A percentile compares a stretch with the other conserved stretches of the same genome.
Conservation (phyloP, 2,113 vertebrate genomes). For the Solea senegalensis region DNA sequence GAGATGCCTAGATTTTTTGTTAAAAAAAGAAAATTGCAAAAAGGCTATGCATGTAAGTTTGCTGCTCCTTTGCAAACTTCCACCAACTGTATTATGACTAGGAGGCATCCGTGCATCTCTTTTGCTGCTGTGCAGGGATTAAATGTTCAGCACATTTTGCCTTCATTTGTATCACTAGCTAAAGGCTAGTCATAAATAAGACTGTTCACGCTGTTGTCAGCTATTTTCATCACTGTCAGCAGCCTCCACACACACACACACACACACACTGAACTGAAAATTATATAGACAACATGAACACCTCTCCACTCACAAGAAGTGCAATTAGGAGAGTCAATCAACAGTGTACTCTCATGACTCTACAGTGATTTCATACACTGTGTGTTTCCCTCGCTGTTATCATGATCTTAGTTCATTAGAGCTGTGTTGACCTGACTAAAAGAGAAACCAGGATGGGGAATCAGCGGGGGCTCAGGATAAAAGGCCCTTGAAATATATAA, state of each 20-base stretch:
- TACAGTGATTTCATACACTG: no score
- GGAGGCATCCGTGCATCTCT: background rate
- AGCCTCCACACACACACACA: no score
- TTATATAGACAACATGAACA: conserved; percentile 3
- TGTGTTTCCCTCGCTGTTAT: background rate
- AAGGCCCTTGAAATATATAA: background rate
- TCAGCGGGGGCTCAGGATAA: background rate
- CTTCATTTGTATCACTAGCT: no score
- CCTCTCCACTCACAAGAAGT: background rate
- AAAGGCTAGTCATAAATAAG: no score
- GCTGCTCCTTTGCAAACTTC: background rate
- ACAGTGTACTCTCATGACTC: background rate
- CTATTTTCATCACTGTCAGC: conserved; percentile 8
- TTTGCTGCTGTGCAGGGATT: background rate
- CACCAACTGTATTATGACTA: background rate
- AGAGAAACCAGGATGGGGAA: background rate
- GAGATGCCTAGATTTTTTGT: background rate
- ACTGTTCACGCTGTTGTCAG: no score
- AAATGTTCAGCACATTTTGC: no score
- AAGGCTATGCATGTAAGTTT: background rate
- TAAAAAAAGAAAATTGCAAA: background rate
- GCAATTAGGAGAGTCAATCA: background rate
- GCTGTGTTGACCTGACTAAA: background rate
- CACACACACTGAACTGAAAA: conserved; percentile 1
- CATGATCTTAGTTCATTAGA: background rate